These are phyloP conservation scores for Microvelia longipes DNA, from an alignment of 1,140 invertebrate genomes.

Conservation along the genomic window DNA sequence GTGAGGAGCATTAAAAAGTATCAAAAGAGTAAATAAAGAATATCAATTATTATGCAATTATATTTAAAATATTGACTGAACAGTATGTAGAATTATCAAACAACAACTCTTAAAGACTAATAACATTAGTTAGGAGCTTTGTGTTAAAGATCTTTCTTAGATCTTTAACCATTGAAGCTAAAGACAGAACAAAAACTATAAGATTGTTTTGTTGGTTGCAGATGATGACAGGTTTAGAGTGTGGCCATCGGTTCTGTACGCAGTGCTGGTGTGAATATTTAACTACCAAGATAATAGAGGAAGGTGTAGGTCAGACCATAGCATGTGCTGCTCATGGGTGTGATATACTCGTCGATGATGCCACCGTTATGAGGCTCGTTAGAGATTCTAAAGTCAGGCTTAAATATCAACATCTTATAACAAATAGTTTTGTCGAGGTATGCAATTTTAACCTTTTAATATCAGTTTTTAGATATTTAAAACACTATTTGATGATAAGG, in stretches of 20 bases:
- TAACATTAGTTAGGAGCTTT: too few species aligned
- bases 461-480: too few species aligned
- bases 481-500: too few species aligned
- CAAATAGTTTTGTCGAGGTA: conserved; percentile 96
- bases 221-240: conserved; percentile 92
- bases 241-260: conserved; percentile 89
- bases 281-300: conserved; percentile 95
- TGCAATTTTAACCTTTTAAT: conserved; percentile 18
- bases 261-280: conserved; percentile 94
- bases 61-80: too few species aligned
- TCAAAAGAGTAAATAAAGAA: too few species aligned
- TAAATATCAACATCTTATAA: conserved; percentile 95
- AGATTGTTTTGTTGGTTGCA: conserved; percentile 35
- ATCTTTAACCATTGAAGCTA: too few species aligned
- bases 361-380: conserved; percentile 84
- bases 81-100: too few species aligned
- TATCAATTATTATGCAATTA: too few species aligned
- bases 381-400: conserved; percentile 82
- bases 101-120: too few species aligned
- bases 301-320: conserved; percentile 89
- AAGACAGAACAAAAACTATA: too few species aligned
- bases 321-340: conserved; percentile 84
- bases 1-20: too few species aligned
- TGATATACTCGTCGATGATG: conserved; percentile 92
- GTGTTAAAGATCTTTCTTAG: too few species aligned